Evolutionary conservation across 2,797 vertebrate genomes (phyloP).

Genomic region (Oreochromis mossambicus): DNA sequence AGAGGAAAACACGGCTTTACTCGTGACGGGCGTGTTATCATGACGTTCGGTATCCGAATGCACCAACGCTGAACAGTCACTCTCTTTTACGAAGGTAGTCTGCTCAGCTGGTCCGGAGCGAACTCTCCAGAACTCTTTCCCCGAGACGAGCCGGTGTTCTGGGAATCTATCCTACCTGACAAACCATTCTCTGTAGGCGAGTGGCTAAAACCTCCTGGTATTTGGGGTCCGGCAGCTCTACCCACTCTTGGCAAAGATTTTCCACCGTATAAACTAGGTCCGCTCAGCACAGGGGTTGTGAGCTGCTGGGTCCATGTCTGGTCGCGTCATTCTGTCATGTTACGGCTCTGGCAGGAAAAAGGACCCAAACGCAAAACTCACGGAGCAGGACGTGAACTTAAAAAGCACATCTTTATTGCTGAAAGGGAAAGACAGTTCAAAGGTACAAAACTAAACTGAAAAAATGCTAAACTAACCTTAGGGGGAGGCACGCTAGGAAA

Average conservation of each 20-base stretch:
- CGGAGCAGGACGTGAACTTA: background rate
- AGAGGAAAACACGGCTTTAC: background rate
- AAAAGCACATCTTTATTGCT: background rate
- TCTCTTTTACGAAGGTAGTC: too few species aligned
- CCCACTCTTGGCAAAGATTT: too few species aligned
- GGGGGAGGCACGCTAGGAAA: background rate
- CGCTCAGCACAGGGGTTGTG: accelerated
- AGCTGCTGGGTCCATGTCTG: background rate
- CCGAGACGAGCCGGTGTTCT: too few species aligned
- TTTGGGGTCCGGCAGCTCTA: too few species aligned
- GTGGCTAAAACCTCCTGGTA: background rate
- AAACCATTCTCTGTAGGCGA: background rate
- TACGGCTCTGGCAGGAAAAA: background rate
- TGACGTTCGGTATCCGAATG: too few species aligned
- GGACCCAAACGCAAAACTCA: accelerated
- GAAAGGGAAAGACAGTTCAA: too few species aligned
- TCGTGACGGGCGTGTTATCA: background rate
- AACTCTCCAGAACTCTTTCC: too few species aligned
- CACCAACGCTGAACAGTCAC: too few species aligned
- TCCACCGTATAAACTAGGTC: background rate
- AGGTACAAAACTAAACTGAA: background rate
- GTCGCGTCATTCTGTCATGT: background rate
- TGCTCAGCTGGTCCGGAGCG: too few species aligned
- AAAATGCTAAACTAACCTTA: background rate
- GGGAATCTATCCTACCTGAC: too few species aligned